Conservation (phyloP, 1,140 invertebrate species). For the Maniola jurtina region DNA sequence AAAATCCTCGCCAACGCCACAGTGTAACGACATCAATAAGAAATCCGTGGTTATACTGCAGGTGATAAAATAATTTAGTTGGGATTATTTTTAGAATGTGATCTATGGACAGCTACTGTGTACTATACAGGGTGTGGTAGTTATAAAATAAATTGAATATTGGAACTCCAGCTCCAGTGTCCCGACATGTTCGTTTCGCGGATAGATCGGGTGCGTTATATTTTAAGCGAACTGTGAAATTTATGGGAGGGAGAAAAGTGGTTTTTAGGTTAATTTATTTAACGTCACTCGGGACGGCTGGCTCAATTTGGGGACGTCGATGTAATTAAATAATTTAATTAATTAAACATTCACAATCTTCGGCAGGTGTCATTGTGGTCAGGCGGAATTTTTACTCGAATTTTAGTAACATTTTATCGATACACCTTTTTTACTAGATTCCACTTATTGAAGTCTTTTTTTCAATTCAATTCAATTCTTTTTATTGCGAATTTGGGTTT, state of each 20-base stretch:
- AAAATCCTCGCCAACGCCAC: slow-evolving; percentile 27
- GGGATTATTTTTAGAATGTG: not conserved
- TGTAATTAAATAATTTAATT: slow-evolving; percentile 3
- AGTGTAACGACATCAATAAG: slow-evolving; percentile 19
- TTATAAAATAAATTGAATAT: slow-evolving; percentile 73
- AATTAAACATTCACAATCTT: slow-evolving; percentile 1
- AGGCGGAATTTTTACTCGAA: not conserved
- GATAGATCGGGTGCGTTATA: slow-evolving; percentile 26
- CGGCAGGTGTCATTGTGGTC: not conserved
- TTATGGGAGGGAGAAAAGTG: slow-evolving; percentile 8
- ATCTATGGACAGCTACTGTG: not conserved
- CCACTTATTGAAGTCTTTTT: too few species aligned
- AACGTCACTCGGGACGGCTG: slow-evolving; percentile 1
- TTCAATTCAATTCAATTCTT: too few species aligned
- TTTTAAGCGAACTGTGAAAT: slow-evolving; percentile 24
- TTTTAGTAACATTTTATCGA: not conserved
- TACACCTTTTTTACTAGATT: too few species aligned
- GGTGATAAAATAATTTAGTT: not conserved
- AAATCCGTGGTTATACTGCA: not conserved
- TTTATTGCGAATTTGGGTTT: too few species aligned
- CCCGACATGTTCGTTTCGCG: slow-evolving; percentile 22
- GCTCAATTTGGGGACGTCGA: not conserved
- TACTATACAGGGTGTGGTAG: slow-evolving; percentile 38
- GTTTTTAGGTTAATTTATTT: slow-evolving; percentile 16
- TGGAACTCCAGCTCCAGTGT: slow-evolving; percentile 47